A percentile compares a stretch with the other conserved stretches of the same genome.
These are phyloP conservation scores for Oscheius onirici DNA, from an alignment of 2,888 invertebrate genomes.

Conservation along the genomic window DNA sequence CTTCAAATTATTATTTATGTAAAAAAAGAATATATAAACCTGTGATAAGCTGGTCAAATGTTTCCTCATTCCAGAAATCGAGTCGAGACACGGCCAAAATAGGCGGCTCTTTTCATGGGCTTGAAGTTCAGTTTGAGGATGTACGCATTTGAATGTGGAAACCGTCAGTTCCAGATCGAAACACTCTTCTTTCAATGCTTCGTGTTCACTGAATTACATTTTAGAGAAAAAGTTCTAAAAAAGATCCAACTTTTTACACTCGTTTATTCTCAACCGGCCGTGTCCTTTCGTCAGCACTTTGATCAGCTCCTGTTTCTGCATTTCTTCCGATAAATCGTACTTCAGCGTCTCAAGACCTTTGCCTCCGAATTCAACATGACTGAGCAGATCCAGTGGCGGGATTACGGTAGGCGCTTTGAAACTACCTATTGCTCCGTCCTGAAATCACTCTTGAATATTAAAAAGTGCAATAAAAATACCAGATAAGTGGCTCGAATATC, in stretches of 20 bases:
- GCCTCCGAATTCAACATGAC: constrained; percentile 40
- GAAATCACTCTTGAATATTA: not conserved
- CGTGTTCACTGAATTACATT: not conserved
- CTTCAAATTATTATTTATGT: no score
- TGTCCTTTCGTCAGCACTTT: not conserved
- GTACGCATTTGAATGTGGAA: no score
- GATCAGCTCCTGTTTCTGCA: not conserved
- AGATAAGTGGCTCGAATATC: not conserved
- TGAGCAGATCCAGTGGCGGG: constrained; percentile 50
- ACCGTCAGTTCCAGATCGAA: not conserved
- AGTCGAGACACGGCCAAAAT: not conserved
- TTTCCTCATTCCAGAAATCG: not conserved
- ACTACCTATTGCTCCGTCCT: constrained; percentile 7
- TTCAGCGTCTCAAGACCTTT: not conserved
- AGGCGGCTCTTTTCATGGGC: no score
- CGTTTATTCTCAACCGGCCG: not conserved
- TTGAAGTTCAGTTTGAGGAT: no score
- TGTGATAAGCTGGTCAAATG: not conserved
- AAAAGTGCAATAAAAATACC: not conserved
- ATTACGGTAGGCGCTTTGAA: constrained; percentile 45
- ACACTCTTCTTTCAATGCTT: not conserved
- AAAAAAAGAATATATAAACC: not conserved
- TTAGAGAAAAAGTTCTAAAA: not conserved
- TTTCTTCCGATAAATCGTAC: not conserved
- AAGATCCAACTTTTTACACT: not conserved